phyloP scores from a whole-genome alignment of 2,888 invertebrate species.

The Himalopsyche tibetana region DNA sequence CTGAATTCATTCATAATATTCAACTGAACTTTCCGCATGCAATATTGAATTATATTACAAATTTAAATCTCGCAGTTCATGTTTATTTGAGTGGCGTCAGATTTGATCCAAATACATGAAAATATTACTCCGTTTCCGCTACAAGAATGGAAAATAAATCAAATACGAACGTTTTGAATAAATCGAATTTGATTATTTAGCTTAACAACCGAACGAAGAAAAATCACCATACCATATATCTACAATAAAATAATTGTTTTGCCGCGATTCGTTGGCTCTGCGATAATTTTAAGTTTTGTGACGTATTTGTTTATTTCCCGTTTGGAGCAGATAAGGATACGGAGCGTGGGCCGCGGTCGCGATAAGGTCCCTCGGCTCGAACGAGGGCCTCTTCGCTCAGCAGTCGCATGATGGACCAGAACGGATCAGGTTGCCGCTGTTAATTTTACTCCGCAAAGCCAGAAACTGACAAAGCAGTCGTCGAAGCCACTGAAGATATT shows the following conservation, averaged over 20 bases:
- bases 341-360: constrained; percentile 39
- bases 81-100: neutral
- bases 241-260: neutral
- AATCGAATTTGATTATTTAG: neutral
- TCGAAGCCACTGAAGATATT: neutral
- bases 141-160: neutral
- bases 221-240: constrained; percentile 28
- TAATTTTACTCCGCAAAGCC: neutral
- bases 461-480: neutral
- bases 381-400: constrained; percentile 29
- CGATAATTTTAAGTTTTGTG: constrained; percentile 50
- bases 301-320: constrained; percentile 58
- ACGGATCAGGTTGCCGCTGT: neutral
- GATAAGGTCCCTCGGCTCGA: constrained; percentile 36
- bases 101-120: constrained; percentile 1
- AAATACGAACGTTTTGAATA: neutral
- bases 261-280: constrained; percentile 35
- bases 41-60: neutral
- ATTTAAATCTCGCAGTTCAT: constrained; percentile 1
- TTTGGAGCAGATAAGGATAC: constrained; percentile 55
- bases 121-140: neutral
- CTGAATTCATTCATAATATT: neutral
- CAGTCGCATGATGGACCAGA: constrained; percentile 38
- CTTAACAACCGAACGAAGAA: neutral
- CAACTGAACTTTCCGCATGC: neutral